Evolutionary conservation across 2,888 invertebrate genomes (phyloP), one percentile per base, ranked within the genome.

Genomic region (Gasteruption jaculator): DNA sequence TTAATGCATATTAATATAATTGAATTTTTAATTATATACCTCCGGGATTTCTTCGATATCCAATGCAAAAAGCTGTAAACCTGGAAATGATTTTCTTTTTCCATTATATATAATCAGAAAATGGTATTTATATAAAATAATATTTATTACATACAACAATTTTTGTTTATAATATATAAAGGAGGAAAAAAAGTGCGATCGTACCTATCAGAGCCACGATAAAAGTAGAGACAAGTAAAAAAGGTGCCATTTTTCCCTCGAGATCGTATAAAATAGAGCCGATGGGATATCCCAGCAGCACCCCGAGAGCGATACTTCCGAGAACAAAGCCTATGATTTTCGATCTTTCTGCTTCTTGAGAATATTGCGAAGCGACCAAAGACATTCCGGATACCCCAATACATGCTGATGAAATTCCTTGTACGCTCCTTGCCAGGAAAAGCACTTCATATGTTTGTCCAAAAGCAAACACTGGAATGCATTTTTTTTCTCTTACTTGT

Each of bases 371-470:
- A 1, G 90, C 89, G 34, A 90, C 78, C 53, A 89, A 71, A 49
- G 85, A 85, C 86, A 91, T 86, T 24, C 89, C 89, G 56, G 86
- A 81, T 5, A 90, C 84, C 12, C 83, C 81, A 42, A 86, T 81
- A 52, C 86, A 85, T 1, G 89, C 83, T 2, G 90, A 90, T 7
- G 86, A 86, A 38, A 88, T 73, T 1, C 90, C 91, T 63, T 91
- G 90, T 11, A 88, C 69, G 35, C 85, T 83, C 46, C 91, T 74
- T 0, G 88, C 90, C 33, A 85, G 57, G 50, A 90, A 77, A 47
- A 90, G 72, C 3, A 81, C 70, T 41, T 74, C 72, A 65, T 85
- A 88, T 2, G 81, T 79, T 60, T 82, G 79, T 2, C 86, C 86
- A 53, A 84, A 78, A 2, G 86, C 84, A 70, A 86, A 90, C 45